These are phyloP conservation scores for Gephyroberyx darwinii DNA, from an alignment of 2,797 vertebrate species.

Conservation along the genomic window DNA sequence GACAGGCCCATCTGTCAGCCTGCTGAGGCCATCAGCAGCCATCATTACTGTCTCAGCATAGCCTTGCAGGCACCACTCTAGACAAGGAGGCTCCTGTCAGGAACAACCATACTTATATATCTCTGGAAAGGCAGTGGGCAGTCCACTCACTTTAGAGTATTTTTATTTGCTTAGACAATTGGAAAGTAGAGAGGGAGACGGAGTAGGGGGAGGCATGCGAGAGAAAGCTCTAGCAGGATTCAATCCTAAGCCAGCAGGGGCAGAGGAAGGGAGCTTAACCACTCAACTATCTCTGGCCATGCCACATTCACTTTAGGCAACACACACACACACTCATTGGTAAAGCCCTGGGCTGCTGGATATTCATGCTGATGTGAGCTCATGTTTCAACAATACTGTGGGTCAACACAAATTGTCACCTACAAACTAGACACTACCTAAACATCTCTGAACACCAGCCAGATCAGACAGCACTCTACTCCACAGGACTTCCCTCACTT, in stretches of 20 bases:
- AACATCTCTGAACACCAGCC: not conserved
- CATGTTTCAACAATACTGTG: constrained; percentile 16
- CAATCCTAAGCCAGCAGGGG: constrained; percentile 23
- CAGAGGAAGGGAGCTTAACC: constrained; percentile 26
- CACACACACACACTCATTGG: not conserved
- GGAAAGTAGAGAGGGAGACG: constrained; percentile 30
- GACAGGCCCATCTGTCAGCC: constrained; percentile 25
- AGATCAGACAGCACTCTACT: not conserved
- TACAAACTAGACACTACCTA: constrained; percentile 5
- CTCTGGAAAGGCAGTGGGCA: constrained; percentile 37
- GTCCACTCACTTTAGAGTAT: constrained; percentile 21
- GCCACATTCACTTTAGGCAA: not conserved
- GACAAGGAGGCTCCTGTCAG: constrained; percentile 1
- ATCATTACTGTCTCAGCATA: constrained; percentile 5
- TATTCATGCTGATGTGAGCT: constrained; percentile 7
- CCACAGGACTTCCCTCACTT: constrained; percentile 14
- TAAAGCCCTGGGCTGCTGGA: not conserved
- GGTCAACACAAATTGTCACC: constrained; percentile 41
- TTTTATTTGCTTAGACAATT: constrained; percentile 31
- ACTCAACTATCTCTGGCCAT: constrained; percentile 15
- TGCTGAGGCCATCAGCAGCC: constrained; percentile 29
- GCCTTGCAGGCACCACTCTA: not conserved
- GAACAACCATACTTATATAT: not conserved
- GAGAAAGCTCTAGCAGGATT: constrained; percentile 33
- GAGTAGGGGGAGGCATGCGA: constrained; percentile 10